Evolutionary conservation across 2,888 invertebrate genomes (phyloP).

Genomic region (Melitaea athalia): DNA sequence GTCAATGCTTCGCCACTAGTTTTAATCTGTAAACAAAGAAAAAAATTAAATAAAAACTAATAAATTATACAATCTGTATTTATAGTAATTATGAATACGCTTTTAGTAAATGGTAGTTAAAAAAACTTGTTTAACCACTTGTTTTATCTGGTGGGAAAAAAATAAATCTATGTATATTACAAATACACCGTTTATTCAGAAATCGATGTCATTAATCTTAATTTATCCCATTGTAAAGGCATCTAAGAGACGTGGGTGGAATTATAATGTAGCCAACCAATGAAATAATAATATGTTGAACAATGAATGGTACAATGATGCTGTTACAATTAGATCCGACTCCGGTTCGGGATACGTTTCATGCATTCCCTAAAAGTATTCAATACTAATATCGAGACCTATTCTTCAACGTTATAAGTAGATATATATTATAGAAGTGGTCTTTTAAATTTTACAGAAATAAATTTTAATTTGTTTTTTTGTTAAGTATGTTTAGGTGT

Average conservation of each 20-base stretch:
- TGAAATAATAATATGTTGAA: slow-evolving; percentile 28
- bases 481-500: too few species aligned
- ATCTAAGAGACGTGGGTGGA: slow-evolving; percentile 30
- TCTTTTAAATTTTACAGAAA: too few species aligned
- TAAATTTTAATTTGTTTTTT: too few species aligned
- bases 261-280: slow-evolving; percentile 28
- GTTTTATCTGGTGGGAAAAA: not conserved
- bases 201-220: slow-evolving; percentile 29
- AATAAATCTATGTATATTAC: not conserved
- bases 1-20: slow-evolving; percentile 7
- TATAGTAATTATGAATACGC: not conserved
- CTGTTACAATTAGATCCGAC: slow-evolving; percentile 23
- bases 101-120: not conserved
- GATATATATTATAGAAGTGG: too few species aligned
- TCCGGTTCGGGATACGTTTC: slow-evolving; percentile 11
- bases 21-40: slow-evolving; percentile 22
- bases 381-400: not conserved
- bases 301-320: slow-evolving; percentile 25
- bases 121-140: not conserved
- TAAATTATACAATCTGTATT: not conserved
- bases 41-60: not conserved
- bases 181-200: not conserved
- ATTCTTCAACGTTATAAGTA: not conserved
- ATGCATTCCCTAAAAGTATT: not conserved
- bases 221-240: slow-evolving; percentile 30